These are phyloP conservation scores for Lagocephalus sceleratus DNA, from an alignment of 2,797 vertebrate genomes.

Conservation along the genomic window DNA sequence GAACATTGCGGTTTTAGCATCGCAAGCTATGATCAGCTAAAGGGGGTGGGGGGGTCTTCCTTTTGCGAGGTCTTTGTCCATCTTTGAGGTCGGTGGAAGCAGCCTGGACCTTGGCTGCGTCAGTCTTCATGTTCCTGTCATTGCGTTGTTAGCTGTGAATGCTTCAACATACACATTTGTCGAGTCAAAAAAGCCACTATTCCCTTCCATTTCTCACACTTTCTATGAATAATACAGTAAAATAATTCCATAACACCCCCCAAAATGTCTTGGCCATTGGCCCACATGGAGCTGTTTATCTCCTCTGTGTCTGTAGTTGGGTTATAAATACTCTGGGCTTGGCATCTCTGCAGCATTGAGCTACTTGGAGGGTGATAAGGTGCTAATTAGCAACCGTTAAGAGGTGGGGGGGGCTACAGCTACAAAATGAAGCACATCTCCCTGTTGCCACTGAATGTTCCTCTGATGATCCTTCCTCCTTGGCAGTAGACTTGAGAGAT, in stretches of 20 bases:
- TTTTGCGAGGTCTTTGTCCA: too few species aligned
- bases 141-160: too few species aligned
- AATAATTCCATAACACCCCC: conserved; percentile 27
- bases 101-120: too few species aligned
- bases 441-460: conserved; percentile 81
- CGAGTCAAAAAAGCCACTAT: neutral
- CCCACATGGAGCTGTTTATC: conserved; percentile 60
- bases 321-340: conserved; percentile 75
- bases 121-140: too few species aligned
- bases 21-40: too few species aligned
- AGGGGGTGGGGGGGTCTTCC: too few species aligned
- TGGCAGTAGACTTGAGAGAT: conserved; percentile 82
- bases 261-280: conserved; percentile 51
- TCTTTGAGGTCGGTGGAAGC: too few species aligned
- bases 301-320: conserved; percentile 52
- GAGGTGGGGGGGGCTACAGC: conserved; percentile 12
- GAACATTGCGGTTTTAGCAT: too few species aligned
- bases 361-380: conserved; percentile 79
- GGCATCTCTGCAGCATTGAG: conserved; percentile 64
- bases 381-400: conserved; percentile 82
- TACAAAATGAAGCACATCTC: conserved; percentile 80
- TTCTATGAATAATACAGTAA: conserved; percentile 21
- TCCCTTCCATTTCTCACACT: conserved; percentile 4
- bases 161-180: neutral
- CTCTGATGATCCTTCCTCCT: conserved; percentile 79